Conservation (phyloP, 2,797 vertebrate genomes). For the Lacerta bilineata region DNA sequence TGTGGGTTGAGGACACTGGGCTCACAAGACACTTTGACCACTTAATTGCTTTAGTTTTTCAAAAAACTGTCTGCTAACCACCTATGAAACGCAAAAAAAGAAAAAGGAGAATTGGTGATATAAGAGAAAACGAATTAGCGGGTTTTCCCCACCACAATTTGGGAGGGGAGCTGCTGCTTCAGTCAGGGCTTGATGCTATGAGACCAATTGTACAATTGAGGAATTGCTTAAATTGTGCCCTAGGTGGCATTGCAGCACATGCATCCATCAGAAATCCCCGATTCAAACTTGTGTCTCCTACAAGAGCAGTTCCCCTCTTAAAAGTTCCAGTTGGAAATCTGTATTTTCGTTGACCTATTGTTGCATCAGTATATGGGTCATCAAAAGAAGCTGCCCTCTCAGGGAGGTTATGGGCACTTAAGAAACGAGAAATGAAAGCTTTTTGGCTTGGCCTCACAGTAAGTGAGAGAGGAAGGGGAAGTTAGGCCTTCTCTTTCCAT, state of each 20-base stretch:
- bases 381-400: neutral
- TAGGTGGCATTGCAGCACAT: conserved; percentile 26
- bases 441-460: neutral
- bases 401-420: neutral
- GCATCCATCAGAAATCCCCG: fast-evolving
- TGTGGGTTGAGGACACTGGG: neutral
- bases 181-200: neutral
- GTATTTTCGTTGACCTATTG: neutral
- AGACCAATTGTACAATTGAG: no score
- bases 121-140: no score
- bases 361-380: neutral
- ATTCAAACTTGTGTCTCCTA: fast-evolving
- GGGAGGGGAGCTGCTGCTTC: neutral
- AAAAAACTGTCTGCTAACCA: neutral
- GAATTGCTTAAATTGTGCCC: neutral
- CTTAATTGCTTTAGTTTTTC: neutral
- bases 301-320: fast-evolving
- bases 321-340: neutral
- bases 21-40: neutral
- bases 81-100: no score
- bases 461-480: neutral
- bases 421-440: neutral
- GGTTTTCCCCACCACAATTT: neutral
- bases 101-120: no score
- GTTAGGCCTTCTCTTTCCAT: neutral